Percentiles rank a stretch among this genome's conserved stretches.
Evolutionary conservation across 2,888 invertebrate genomes (phyloP).

Genomic region (Mesochorus sp.): DNA sequence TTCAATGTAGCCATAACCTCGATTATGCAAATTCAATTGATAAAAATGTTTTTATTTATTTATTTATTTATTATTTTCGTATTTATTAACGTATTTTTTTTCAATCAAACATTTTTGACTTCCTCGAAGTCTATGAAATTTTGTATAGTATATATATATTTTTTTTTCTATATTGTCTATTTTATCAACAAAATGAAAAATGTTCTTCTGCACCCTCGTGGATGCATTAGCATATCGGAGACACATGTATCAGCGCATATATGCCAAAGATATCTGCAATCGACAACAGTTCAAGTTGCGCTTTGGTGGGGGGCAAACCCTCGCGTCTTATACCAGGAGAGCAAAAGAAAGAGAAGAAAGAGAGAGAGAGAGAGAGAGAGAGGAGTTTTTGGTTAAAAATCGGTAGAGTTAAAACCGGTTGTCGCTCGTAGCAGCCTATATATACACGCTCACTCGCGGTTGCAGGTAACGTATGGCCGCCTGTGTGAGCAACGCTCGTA

Average conservation of each 20-base stretch:
- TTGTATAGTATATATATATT: too few species aligned
- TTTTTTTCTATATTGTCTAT: not conserved
- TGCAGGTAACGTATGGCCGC: constrained; percentile 33
- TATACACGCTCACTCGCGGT: constrained; percentile 27
- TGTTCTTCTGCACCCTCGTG: too few species aligned
- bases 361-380: constrained; percentile 30
- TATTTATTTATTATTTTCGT: too few species aligned
- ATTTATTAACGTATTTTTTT: too few species aligned
- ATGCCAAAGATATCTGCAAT: constrained; percentile 44
- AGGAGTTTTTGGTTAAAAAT: constrained; percentile 57
- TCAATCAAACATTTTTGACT: too few species aligned
- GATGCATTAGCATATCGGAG: not conserved
- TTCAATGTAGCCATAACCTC: too few species aligned
- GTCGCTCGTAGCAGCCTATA: constrained; percentile 34
- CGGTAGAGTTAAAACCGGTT: constrained; percentile 51
- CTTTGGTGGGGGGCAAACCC: constrained; percentile 43
- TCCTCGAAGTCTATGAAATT: too few species aligned
- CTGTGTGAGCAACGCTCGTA: constrained; percentile 3
- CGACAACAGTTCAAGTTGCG: constrained; percentile 53
- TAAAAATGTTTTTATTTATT: too few species aligned
- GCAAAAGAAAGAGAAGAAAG: constrained; percentile 12
- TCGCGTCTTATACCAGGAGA: constrained; percentile 4
- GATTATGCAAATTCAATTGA: too few species aligned
- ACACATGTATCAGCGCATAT: not conserved
- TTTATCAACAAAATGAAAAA: too few species aligned